Percentiles rank a stretch among this genome's conserved stretches.
These are phyloP conservation scores for Caerostris extrusa DNA, from an alignment of 1,140 invertebrate genomes.

Conservation along the genomic window DNA sequence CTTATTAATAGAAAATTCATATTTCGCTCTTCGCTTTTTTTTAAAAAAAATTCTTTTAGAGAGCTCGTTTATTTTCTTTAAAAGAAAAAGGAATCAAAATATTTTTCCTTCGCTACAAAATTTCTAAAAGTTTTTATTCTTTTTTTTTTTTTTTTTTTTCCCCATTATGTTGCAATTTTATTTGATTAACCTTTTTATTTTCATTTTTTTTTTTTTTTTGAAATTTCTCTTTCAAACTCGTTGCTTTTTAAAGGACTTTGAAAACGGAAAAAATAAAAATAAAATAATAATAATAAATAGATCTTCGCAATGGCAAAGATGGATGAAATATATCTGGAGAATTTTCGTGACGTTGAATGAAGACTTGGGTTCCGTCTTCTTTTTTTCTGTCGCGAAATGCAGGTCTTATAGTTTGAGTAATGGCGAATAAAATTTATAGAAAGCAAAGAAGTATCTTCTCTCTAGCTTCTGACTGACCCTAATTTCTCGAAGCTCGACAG, in stretches of 20 bases:
- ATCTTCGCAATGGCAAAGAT: background rate
- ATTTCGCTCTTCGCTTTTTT: background rate
- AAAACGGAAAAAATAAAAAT: background rate
- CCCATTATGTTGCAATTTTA: conserved; percentile 4
- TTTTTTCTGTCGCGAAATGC: background rate
- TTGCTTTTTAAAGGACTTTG: background rate
- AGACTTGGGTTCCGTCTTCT: background rate
- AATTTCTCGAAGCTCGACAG: background rate
- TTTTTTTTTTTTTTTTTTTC: background rate
- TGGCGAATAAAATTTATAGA: conserved; percentile 7
- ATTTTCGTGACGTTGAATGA: conserved; percentile 21
- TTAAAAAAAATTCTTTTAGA: background rate
- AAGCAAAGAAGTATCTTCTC: background rate
- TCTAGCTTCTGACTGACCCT: background rate
- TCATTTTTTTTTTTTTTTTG: background rate
- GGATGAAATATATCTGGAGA: background rate
- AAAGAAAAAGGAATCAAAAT: conserved; percentile 14
- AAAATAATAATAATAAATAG: background rate
- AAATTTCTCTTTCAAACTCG: background rate
- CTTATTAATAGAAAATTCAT: conserved; percentile 43
- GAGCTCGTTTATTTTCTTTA: background rate
- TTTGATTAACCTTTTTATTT: background rate
- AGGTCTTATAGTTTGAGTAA: background rate
- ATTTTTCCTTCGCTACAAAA: background rate
- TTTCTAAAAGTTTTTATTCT: conserved; percentile 8